Evolutionary conservation across 2,797 vertebrate species (phyloP).

Genomic region (Prunella strophiata): DNA sequence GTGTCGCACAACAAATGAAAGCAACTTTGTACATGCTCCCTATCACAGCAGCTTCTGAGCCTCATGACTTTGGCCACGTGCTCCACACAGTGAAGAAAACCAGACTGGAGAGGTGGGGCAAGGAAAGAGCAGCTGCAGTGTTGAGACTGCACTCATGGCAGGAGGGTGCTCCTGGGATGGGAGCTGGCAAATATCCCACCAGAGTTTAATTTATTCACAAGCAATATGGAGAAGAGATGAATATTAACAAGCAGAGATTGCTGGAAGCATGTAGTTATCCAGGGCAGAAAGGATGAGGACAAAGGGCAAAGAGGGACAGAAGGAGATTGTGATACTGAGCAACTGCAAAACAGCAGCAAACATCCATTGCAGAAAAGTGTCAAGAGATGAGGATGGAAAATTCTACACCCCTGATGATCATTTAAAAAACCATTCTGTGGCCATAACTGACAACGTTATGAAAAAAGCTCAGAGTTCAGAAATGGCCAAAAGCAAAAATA

Average conservation of each 20-base stretch:
- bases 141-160: not conserved
- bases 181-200: not conserved
- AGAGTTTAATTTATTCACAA: not conserved
- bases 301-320: not conserved
- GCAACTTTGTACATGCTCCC: not conserved
- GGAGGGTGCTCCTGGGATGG: not conserved
- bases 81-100: not conserved
- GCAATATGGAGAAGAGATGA: not conserved
- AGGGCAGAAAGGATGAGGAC: not conserved
- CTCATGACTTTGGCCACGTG: not conserved
- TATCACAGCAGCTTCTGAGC: not conserved
- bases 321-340: rapidly evolving
- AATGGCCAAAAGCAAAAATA: not conserved
- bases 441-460: not conserved
- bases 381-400: not conserved
- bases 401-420: not conserved
- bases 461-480: not conserved
- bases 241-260: not conserved
- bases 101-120: not conserved
- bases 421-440: not conserved
- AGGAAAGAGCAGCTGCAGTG: not conserved
- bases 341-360: not conserved
- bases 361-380: not conserved
- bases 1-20: not conserved
- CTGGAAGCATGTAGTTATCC: not conserved